phyloP scores from a whole-genome alignment of 2,888 invertebrate genomes.

The Tethea ocularis region DNA sequence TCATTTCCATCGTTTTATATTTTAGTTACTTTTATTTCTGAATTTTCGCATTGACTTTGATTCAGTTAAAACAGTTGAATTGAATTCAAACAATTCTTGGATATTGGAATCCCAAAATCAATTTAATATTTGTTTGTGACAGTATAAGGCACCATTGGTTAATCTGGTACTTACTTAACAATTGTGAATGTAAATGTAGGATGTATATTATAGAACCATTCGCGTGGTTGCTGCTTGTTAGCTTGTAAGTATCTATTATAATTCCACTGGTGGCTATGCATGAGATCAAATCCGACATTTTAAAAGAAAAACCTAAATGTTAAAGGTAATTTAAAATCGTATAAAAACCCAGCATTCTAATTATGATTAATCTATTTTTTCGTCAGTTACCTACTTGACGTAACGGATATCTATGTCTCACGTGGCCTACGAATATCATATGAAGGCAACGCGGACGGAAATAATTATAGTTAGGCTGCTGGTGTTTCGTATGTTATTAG shows the following conservation, averaged over 20 bases:
- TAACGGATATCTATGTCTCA: neutral
- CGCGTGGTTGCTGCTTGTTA: constrained; percentile 31
- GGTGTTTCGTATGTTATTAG: neutral
- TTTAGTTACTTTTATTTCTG: constrained; percentile 41
- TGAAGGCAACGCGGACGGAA: neutral
- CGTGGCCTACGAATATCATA: neutral
- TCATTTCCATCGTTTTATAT: constrained; percentile 30
- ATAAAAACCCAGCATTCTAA: constrained; percentile 20
- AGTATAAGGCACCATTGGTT: constrained; percentile 78
- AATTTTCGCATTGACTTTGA: constrained; percentile 30
- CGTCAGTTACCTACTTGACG: neutral
- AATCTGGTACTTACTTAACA: constrained; percentile 22
- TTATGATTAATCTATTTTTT: neutral
- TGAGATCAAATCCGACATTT: constrained; percentile 80
- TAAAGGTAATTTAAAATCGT: constrained; percentile 26
- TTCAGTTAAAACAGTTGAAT: constrained; percentile 16
- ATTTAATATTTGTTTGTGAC: constrained; percentile 37
- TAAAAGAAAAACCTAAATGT: constrained; percentile 38
- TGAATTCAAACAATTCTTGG: constrained; percentile 23
- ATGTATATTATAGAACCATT: constrained; percentile 38
- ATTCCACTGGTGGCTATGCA: constrained; percentile 77
- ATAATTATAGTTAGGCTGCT: neutral
- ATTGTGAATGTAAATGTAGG: constrained; percentile 20
- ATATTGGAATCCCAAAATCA: constrained; percentile 32
- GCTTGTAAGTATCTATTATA: constrained; percentile 43